A percentile compares a stretch with the other conserved stretches of the same genome.
Conservation (phyloP, 2,113 vertebrate genomes). For the Oncorhynchus masou region DNA sequence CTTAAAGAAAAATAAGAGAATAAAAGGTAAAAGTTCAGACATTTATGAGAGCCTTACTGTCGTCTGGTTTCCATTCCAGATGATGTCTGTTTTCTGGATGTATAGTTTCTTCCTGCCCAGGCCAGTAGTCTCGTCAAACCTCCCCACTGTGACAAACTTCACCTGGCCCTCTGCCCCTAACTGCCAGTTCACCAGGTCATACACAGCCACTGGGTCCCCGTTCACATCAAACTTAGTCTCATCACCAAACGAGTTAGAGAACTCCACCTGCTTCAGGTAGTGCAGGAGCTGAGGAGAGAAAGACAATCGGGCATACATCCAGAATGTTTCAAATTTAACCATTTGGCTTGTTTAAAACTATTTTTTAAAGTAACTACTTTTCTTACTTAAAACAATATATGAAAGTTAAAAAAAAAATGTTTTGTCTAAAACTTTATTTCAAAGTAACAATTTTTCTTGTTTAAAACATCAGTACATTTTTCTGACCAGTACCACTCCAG, state of each 20-base stretch:
- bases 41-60: constrained; percentile 38
- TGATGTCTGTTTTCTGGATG: neutral
- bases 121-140: neutral
- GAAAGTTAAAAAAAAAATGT: no score
- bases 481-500: neutral
- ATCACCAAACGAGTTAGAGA: constrained; percentile 65
- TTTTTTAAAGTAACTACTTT: no score
- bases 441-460: neutral
- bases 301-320: no score
- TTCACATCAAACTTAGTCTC: constrained; percentile 75
- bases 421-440: no score
- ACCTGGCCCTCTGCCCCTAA: constrained; percentile 54
- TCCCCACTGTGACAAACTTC: constrained; percentile 58
- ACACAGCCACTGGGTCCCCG: constrained; percentile 73
- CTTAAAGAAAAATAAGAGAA: neutral
- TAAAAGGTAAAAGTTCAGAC: no score
- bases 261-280: constrained; percentile 70
- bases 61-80: neutral
- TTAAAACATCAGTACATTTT: neutral
- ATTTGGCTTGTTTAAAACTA: no score
- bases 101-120: neutral
- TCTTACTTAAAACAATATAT: no score
- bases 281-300: constrained; percentile 64
- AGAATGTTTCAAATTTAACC: neutral
- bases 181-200: constrained; percentile 78